phyloP scores from a whole-genome alignment of 2,888 invertebrate species.

The Lasioglossum marginatum region DNA sequence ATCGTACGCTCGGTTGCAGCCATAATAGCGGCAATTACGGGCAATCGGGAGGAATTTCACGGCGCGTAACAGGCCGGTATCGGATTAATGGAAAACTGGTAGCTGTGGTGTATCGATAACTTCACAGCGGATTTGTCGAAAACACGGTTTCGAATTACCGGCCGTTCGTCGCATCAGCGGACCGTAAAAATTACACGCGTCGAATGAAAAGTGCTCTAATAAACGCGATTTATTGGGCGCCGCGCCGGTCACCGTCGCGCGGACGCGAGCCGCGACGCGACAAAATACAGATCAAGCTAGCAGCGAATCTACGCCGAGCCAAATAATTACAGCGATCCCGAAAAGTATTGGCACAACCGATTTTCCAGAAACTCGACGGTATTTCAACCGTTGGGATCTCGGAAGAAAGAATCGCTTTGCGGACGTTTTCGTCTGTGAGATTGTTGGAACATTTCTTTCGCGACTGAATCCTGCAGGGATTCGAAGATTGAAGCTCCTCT shows the following conservation, averaged over 20 bases:
- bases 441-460: too few species aligned
- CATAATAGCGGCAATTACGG: slow-evolving; percentile 69
- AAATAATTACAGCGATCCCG: not conserved
- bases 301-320: not conserved
- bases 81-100: slow-evolving; percentile 69
- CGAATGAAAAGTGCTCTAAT: slow-evolving; percentile 48
- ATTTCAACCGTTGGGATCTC: not conserved
- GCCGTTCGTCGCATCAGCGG: slow-evolving; percentile 25
- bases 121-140: slow-evolving; percentile 48
- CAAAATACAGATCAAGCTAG: not conserved
- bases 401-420: not conserved
- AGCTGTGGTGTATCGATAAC: slow-evolving; percentile 60
- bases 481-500: too few species aligned
- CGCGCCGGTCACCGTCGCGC: not conserved
- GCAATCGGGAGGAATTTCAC: slow-evolving; percentile 62
- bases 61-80: slow-evolving; percentile 50
- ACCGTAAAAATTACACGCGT: slow-evolving; percentile 51
- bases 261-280: not conserved
- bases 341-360: not conserved
- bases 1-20: slow-evolving; percentile 54
- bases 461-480: too few species aligned
- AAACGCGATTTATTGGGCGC: slow-evolving; percentile 28
- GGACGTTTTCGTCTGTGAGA: too few species aligned
- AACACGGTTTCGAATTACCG: slow-evolving; percentile 42
- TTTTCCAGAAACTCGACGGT: not conserved